phyloP scores from a whole-genome alignment of 2,797 vertebrate species.

The Euthynnus affinis region DNA sequence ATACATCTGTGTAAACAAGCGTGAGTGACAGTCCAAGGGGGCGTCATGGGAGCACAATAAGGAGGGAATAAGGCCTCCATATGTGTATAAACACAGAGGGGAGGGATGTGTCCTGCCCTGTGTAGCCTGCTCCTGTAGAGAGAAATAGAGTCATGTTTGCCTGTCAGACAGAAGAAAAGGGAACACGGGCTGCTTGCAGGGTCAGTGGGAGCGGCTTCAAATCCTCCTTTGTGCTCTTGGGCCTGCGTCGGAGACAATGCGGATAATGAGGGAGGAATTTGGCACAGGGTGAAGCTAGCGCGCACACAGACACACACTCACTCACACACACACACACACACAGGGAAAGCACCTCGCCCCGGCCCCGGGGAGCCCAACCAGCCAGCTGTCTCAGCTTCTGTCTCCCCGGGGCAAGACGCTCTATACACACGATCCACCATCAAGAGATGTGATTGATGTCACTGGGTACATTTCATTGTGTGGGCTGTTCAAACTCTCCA shows the following conservation, averaged over 20 bases:
- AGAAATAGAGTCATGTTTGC: slow-evolving; percentile 63
- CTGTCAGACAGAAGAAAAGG: slow-evolving; percentile 68
- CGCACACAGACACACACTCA: slow-evolving; percentile 20
- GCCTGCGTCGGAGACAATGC: slow-evolving; percentile 70
- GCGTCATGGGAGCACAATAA: slow-evolving; percentile 55
- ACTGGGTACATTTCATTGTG: slow-evolving; percentile 34
- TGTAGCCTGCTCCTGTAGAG: slow-evolving; percentile 42
- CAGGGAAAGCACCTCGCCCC: slow-evolving; percentile 64
- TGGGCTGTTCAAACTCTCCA: slow-evolving; percentile 16
- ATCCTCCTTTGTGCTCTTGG: slow-evolving; percentile 72
- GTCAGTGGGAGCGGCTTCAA: slow-evolving; percentile 80
- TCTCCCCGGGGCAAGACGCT: slow-evolving; percentile 50
- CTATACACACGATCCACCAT: slow-evolving; percentile 52
- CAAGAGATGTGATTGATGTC: slow-evolving; percentile 58
- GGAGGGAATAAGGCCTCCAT: slow-evolving; percentile 52
- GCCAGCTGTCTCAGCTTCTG: slow-evolving; percentile 75
- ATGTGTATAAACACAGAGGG: slow-evolving; percentile 63
- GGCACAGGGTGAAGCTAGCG: slow-evolving; percentile 16
- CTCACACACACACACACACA: slow-evolving; percentile 21
- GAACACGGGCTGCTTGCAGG: slow-evolving; percentile 62
- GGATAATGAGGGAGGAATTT: slow-evolving; percentile 82
- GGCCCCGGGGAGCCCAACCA: slow-evolving; percentile 51
- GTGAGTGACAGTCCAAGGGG: slow-evolving; percentile 66
- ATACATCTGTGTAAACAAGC: slow-evolving; percentile 86
- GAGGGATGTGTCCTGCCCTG: slow-evolving; percentile 45